Conservation (phyloP, 2,888 invertebrate species). For the Smittia aterrima region DNA sequence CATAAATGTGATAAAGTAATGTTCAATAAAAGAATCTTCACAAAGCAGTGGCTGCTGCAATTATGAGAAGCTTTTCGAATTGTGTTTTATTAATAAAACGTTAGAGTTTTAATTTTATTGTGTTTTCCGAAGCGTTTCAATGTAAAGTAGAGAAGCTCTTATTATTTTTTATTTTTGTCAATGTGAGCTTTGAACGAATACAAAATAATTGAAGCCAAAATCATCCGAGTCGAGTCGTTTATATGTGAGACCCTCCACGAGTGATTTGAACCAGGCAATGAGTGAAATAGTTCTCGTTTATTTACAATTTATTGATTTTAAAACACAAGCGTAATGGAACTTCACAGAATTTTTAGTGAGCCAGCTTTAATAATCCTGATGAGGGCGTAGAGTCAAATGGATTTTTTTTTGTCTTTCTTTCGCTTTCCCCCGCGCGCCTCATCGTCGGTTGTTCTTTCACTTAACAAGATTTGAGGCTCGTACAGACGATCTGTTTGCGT, state of each 20-base stretch:
- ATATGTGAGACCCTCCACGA: neutral
- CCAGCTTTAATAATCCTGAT: constrained; percentile 7
- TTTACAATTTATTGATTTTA: constrained; percentile 16
- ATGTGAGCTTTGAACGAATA: constrained; percentile 33
- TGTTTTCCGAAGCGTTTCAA: constrained; percentile 23
- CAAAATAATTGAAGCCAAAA: constrained; percentile 41
- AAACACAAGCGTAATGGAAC: constrained; percentile 11
- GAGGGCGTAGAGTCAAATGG: neutral
- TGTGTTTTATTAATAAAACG: constrained; percentile 10
- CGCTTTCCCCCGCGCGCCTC: neutral
- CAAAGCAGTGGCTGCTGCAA: neutral
- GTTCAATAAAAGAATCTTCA: constrained; percentile 2
- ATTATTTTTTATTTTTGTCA: neutral
- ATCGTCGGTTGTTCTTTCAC: neutral
- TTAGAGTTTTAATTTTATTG: constrained; percentile 16
- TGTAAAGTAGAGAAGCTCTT: neutral
- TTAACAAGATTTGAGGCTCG: constrained; percentile 2
- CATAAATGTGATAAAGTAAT: constrained; percentile 24
- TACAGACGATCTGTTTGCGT: neutral
- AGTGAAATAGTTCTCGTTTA: neutral
- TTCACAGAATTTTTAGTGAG: neutral
- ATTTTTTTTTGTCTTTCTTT: neutral
- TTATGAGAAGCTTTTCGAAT: constrained; percentile 19
- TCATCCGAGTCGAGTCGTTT: constrained; percentile 9
- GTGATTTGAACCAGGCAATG: neutral